A percentile compares a stretch with the other conserved stretches of the same genome.
Conservation (phyloP, 2,113 vertebrate genomes). For the Malurus melanocephalus region DNA sequence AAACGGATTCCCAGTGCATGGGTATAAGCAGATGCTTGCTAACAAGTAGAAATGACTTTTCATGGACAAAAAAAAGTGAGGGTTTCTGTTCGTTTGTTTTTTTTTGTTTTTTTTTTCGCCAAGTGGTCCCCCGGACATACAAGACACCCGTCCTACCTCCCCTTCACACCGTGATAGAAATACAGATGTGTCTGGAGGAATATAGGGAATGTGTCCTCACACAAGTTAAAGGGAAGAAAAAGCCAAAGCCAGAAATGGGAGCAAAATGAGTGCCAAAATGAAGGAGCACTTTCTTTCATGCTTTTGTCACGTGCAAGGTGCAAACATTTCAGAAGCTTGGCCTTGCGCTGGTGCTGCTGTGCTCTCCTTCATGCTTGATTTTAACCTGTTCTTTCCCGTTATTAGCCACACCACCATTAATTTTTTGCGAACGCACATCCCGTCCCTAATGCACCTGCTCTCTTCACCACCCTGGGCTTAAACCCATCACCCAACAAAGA, state of each 20-base stretch:
- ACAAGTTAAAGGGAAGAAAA: neutral
- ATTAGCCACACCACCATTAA: neutral
- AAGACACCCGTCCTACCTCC: neutral
- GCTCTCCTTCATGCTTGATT: neutral
- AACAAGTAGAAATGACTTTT: slow-evolving; percentile 20
- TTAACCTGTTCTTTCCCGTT: neutral
- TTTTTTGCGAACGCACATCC: neutral
- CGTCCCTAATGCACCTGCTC: slow-evolving; percentile 30
- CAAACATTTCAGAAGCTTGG: neutral
- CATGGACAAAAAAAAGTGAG: neutral
- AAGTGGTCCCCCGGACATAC: accelerated
- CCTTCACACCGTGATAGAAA: neutral
- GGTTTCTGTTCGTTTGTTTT: neutral
- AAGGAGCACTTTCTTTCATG: neutral
- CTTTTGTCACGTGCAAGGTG: neutral
- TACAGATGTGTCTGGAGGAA: neutral
- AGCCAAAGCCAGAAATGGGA: neutral
- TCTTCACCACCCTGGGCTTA: neutral
- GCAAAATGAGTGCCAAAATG: neutral
- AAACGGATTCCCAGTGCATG: neutral
- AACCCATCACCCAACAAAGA: neutral
- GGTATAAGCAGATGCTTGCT: neutral
- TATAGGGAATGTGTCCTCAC: neutral
- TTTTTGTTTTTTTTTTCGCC: neutral
- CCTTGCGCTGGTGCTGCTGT: neutral